A percentile compares a stretch with the other conserved stretches of the same genome.
Conservation (phyloP, 2,888 invertebrate genomes). For the Eretmocerus hayati region DNA sequence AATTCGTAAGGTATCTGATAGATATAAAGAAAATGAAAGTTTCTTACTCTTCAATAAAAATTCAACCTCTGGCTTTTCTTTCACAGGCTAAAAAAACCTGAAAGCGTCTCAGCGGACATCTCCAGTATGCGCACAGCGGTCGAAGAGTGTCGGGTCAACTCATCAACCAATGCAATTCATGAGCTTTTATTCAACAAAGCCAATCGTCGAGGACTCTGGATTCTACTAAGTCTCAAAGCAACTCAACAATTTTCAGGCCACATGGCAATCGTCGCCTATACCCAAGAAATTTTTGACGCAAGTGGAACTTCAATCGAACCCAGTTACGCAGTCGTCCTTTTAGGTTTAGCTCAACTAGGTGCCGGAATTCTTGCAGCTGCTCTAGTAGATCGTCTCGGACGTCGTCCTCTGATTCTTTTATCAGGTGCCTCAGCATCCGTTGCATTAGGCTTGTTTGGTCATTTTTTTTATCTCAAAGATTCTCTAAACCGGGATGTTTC, state of each 20-base stretch:
- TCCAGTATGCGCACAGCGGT: conserved; percentile 52
- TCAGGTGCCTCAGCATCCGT: conserved; percentile 54
- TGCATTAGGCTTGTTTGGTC: conserved; percentile 51
- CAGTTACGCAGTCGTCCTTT: conserved; percentile 50
- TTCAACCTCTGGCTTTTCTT: too few relatives aligned
- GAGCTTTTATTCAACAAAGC: conserved; percentile 50
- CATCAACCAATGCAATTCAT: conserved; percentile 44
- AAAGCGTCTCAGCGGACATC: conserved; percentile 53
- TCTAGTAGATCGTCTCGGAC: conserved; percentile 56
- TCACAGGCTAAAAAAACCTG: conserved; percentile 48
- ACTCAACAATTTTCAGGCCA: conserved; percentile 58
- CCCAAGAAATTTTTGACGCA: conserved; percentile 57
- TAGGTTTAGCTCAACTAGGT: conserved; percentile 52
- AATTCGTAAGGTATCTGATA: too few relatives aligned
- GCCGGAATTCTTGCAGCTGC: conserved; percentile 55
- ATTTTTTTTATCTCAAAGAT: conserved; percentile 54
- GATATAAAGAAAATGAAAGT: too few relatives aligned
- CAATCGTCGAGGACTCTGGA: conserved; percentile 54
- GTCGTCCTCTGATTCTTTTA: conserved; percentile 54
- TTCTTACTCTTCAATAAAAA: too few relatives aligned
- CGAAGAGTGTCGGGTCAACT: conserved; percentile 49
- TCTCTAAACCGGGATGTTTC: conserved; percentile 47
- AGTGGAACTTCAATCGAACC: conserved; percentile 50
- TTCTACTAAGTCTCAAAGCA: conserved; percentile 56
- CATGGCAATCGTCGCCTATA: conserved; percentile 54